phyloP scores from a whole-genome alignment of 1,140 invertebrate species.

The Drosophila seguyi region DNA sequence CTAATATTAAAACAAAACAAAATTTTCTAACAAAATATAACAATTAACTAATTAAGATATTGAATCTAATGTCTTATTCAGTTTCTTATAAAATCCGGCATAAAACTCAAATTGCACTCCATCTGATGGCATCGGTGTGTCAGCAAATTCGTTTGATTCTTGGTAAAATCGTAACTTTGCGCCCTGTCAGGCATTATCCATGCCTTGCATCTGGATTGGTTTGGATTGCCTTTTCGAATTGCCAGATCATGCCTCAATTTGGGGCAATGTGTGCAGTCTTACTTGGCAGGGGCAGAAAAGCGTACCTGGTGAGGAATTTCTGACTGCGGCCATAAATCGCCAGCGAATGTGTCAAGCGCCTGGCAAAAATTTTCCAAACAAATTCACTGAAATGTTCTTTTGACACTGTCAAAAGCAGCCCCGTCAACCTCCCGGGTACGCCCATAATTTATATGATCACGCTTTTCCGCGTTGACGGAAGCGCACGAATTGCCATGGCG shows the following conservation, averaged over 20 bases:
- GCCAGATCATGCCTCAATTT: conserved; percentile 59
- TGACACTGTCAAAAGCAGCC: conserved; percentile 55
- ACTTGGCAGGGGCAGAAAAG: conserved; percentile 25
- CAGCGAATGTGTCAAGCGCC: conserved; percentile 59
- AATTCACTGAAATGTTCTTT: conserved; percentile 67
- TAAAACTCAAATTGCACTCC: not conserved
- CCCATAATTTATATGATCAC: conserved; percentile 40
- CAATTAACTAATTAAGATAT: not conserved
- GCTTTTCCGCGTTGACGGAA: conserved; percentile 66
- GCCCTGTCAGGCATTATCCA: conserved; percentile 44
- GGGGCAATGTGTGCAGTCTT: conserved; percentile 74
- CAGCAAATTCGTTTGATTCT: conserved; percentile 44
- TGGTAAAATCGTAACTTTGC: conserved; percentile 34
- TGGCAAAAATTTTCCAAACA: conserved; percentile 73
- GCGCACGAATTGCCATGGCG: conserved; percentile 62
- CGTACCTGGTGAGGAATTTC: conserved; percentile 30
- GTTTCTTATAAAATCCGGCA: not conserved
- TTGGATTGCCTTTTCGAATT: conserved; percentile 15
- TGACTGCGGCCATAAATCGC: conserved; percentile 55
- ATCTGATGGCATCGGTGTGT: conserved; percentile 40
- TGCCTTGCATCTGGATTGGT: conserved; percentile 36
- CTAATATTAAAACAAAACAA: not conserved
- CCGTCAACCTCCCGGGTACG: conserved; percentile 1
- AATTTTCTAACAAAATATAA: not conserved
- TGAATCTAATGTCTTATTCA: not conserved